A percentile compares a stretch with the other conserved stretches of the same genome.
These are phyloP conservation scores for Chouioia cunea DNA, from an alignment of 2,888 invertebrate species.

Conservation along the genomic window DNA sequence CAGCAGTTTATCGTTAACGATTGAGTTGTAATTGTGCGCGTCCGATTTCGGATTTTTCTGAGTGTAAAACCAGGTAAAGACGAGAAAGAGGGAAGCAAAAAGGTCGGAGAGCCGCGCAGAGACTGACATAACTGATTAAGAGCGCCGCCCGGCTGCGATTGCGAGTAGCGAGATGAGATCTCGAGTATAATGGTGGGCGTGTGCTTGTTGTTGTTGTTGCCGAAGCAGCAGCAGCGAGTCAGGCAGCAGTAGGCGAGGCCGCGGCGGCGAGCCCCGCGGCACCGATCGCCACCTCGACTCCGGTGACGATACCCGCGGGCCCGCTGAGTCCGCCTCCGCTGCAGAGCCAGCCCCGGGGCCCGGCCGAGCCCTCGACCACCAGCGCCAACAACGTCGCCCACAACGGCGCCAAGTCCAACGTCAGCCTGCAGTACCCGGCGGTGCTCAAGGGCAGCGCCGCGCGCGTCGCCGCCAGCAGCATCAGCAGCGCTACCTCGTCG, in stretches of 20 bases:
- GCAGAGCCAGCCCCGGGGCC: conserved; percentile 38
- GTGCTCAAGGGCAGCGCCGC: conserved; percentile 82
- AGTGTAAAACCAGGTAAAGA: too few species aligned
- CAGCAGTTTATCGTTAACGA: too few species aligned
- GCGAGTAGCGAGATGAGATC: too few species aligned
- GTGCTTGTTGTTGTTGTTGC: neutral
- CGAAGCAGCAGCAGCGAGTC: conserved; percentile 19
- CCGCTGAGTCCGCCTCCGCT: conserved; percentile 57
- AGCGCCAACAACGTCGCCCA: conserved; percentile 8
- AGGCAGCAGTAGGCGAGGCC: conserved; percentile 55
- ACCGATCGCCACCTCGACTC: conserved; percentile 63
- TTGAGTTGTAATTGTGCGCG: too few species aligned
- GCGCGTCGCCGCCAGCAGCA: conserved; percentile 80
- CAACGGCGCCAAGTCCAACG: conserved; percentile 10
- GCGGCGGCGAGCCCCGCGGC: conserved; percentile 56
- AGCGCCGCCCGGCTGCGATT: too few species aligned
- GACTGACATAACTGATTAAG: too few species aligned
- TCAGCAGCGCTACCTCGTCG: conserved; percentile 70
- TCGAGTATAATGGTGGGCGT: too few species aligned
- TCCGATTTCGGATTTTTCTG: too few species aligned
- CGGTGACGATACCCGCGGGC: conserved; percentile 56
- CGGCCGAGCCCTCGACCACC: conserved; percentile 19
- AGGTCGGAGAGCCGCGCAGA: too few species aligned
- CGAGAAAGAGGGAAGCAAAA: too few species aligned
- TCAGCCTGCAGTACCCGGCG: conserved; percentile 73